Percentiles rank a stretch among this genome's conserved stretches.
Conservation (phyloP, 2,797 vertebrate genomes). For the Hyperoplus immaculatus region DNA sequence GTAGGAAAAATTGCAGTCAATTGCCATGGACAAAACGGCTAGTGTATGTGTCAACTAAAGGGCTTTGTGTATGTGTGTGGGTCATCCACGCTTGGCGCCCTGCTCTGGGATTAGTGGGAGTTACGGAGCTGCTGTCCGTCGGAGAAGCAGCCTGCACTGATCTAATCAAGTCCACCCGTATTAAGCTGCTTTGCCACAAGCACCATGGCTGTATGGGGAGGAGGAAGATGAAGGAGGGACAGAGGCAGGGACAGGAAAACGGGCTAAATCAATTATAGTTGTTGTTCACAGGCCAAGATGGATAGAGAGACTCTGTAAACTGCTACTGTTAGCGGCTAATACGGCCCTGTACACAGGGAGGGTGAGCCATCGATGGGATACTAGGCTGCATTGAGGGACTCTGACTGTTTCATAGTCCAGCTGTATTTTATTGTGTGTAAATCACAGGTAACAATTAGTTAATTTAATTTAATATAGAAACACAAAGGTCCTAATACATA, state of each 20-base stretch:
- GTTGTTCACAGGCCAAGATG: slow-evolving; percentile 52
- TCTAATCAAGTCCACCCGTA: slow-evolving; percentile 84
- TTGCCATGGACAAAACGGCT: slow-evolving; percentile 46
- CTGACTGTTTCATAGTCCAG: background rate
- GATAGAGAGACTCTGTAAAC: slow-evolving; percentile 35
- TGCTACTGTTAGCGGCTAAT: slow-evolving; percentile 11
- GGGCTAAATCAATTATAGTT: slow-evolving; percentile 72
- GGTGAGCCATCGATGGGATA: slow-evolving; percentile 10
- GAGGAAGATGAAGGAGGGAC: slow-evolving; percentile 33
- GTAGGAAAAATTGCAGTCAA: slow-evolving; percentile 33
- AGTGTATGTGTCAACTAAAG: slow-evolving; percentile 37
- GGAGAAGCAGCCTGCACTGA: slow-evolving; percentile 77
- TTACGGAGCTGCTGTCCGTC: slow-evolving; percentile 75
- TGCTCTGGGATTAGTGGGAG: slow-evolving; percentile 73
- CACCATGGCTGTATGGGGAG: slow-evolving; percentile 55
- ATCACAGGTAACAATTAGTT: background rate
- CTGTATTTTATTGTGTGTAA: background rate
- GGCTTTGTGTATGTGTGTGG: slow-evolving; percentile 30
- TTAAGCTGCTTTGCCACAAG: slow-evolving; percentile 81
- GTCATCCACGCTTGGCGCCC: slow-evolving; percentile 40
- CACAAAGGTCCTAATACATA: background rate
- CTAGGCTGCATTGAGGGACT: background rate
- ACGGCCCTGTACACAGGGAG: slow-evolving; percentile 23
- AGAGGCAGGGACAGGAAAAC: slow-evolving; percentile 46
- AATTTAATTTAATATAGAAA: background rate